These are phyloP conservation scores for Hippopotamus amphibius DNA, from an alignment of 2,113 vertebrate genomes.

Conservation along the genomic window DNA sequence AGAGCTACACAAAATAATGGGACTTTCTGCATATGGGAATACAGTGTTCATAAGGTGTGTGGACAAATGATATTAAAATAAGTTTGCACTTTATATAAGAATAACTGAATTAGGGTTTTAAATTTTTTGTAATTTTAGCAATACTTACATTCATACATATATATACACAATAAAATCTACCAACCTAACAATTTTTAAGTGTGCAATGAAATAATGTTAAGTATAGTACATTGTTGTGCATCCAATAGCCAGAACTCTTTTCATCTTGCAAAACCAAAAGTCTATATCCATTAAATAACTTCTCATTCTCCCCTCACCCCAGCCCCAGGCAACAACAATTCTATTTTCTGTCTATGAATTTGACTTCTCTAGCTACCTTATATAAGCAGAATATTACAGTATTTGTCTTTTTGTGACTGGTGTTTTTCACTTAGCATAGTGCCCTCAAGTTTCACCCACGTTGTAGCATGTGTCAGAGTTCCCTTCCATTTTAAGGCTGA, in stretches of 20 bases:
- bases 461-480: not conserved
- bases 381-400: not conserved
- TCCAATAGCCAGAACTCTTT: not conserved
- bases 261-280: not conserved
- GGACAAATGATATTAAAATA: not conserved
- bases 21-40: not conserved
- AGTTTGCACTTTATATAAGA: not conserved
- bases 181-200: not conserved
- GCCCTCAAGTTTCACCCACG: not conserved
- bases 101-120: not conserved
- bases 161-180: not conserved
- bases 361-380: not conserved
- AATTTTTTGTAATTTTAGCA: not conserved
- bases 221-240: not conserved
- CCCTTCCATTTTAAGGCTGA: not conserved
- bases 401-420: not conserved
- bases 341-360: not conserved
- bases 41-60: not conserved
- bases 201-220: not conserved
- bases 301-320: rapidly evolving
- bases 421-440: not conserved
- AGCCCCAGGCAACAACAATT: not conserved
- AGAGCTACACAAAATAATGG: not conserved
- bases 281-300: not conserved
- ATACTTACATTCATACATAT: not conserved